Evolutionary conservation across 2,113 vertebrate genomes (phyloP).

Genomic region (Pachypanchax playfairii): DNA sequence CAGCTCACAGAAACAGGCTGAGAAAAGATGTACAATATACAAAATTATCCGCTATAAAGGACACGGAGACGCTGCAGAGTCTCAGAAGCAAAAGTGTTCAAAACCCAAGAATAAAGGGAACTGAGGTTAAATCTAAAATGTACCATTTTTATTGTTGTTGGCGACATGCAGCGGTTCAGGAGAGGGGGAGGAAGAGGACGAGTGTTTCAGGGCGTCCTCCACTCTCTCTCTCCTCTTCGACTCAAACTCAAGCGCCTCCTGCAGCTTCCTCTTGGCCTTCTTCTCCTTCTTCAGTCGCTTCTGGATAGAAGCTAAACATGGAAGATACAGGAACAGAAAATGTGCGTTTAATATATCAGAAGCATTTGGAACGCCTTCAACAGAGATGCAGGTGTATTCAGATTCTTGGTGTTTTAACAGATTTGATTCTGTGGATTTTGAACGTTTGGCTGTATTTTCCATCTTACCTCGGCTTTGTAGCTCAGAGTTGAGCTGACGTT

Average conservation of each 20-base stretch:
- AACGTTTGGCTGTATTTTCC: neutral
- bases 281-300: constrained; percentile 98
- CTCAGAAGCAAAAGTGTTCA: too few species aligned
- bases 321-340: neutral
- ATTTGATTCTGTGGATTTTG: too few species aligned
- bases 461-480: constrained; percentile 89
- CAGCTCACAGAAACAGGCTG: neutral
- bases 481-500: constrained; percentile 93
- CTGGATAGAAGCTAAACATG: constrained; percentile 89
- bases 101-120: too few species aligned
- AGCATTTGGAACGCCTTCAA: too few species aligned
- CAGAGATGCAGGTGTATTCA: too few species aligned
- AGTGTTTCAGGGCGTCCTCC: constrained; percentile 90
- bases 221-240: constrained; percentile 91
- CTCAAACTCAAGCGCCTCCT: constrained; percentile 96
- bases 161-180: constrained; percentile 84
- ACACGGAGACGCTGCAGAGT: too few species aligned
- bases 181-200: constrained; percentile 83
- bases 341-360: too few species aligned
- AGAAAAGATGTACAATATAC: too few species aligned
- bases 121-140: constrained; percentile 2
- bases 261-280: constrained; percentile 96
- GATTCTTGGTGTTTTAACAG: too few species aligned
- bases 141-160: constrained; percentile 80
- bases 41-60: too few species aligned